Evolutionary conservation across 2,888 invertebrate species (phyloP), one percentile per base, ranked within the genome.

Genomic region (Melitaea athalia): DNA sequence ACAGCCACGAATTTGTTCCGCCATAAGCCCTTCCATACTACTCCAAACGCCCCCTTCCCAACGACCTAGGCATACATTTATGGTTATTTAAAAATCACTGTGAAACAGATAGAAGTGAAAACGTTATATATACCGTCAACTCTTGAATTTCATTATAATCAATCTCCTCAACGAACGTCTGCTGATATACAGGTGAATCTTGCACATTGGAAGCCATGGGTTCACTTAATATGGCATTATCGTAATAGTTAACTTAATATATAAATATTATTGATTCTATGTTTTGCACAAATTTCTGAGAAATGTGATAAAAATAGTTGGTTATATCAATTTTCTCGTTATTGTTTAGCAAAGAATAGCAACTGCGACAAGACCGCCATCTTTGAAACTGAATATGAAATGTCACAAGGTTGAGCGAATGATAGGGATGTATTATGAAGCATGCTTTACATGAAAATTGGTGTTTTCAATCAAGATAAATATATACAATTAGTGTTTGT

Each of bases 31-130:
- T 97, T 96, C 93, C 96, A 97, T 57, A 99, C 99, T 70, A 98
- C 97, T 73, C 99, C 99, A 92, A 98, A 99, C 42, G 98, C 97
- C 61, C 99, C 99, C 93, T 97, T 97, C 43, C 98, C 98, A 75
- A 98, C 96, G 86, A 97, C 95, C 97, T 98, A 89, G 76, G 72
- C 69, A 82, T 71, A 76, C 71, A 73, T 75, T 73, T 67, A 70
- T 24, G 55, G 42, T 64, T 62, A 73, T 70, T 71, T 72, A 62
- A 71, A 71, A 31, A 47, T 55, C 45, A 60, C 17, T 24, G 64
- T 50, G 24, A 64, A 75, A 76, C 71, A 60, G 50, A 53, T 33
- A 63, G 59, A 38, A 11, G 10, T 15, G 65, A 52, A 62, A 64
- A 73, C 61, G 64, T 64, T 69, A 63, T 66, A 73, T 72, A 67